Conservation (phyloP, 2,113 vertebrate species). For the Apus apus region DNA sequence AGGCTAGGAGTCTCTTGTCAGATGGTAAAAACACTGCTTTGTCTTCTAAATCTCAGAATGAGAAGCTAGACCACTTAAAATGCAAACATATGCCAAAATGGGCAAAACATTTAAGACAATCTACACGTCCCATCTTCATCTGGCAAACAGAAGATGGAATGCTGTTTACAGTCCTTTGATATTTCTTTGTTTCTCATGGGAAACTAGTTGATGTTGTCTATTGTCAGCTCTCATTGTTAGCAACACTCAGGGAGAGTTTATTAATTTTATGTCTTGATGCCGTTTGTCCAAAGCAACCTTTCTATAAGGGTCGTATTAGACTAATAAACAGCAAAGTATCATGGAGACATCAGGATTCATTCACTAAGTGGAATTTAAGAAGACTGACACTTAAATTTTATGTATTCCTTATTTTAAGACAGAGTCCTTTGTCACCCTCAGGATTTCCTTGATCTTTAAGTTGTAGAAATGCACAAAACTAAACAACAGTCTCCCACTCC, state of each 20-base stretch:
- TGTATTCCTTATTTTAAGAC: neutral
- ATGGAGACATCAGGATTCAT: neutral
- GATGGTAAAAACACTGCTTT: neutral
- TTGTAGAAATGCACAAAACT: neutral
- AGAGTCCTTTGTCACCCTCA: neutral
- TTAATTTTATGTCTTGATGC: neutral
- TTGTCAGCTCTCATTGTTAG: constrained; percentile 26
- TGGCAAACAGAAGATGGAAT: constrained; percentile 37
- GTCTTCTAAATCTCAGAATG: neutral
- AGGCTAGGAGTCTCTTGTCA: neutral
- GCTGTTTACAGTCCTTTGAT: constrained; percentile 21
- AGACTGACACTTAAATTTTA: neutral
- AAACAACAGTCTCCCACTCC: neutral
- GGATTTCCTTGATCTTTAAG: neutral
- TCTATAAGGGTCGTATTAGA: neutral
- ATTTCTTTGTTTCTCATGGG: constrained; percentile 63
- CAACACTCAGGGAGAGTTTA: constrained; percentile 20
- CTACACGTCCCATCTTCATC: constrained; percentile 3
- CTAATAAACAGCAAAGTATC: neutral
- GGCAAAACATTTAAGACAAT: neutral
- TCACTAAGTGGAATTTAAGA: neutral
- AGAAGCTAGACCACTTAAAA: neutral
- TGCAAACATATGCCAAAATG: neutral
- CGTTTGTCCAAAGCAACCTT: neutral
- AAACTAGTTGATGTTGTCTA: constrained; percentile 17